Evolutionary conservation across 2,113 vertebrate species (phyloP), one percentile per base, ranked within the genome.

Genomic region (Porphyrio hochstetteri): DNA sequence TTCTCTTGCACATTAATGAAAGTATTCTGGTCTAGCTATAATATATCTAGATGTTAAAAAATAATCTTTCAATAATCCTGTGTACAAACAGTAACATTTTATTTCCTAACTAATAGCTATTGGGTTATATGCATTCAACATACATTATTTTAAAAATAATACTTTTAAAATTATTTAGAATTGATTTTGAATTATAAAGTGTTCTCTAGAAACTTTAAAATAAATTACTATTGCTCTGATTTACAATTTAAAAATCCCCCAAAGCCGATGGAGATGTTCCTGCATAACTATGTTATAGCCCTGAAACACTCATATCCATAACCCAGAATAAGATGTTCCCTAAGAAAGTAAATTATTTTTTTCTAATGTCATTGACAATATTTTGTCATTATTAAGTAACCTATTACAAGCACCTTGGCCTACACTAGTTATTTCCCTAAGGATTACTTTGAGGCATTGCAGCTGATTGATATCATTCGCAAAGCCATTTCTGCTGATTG

Each of bases 1-100:
- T 93, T 93, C 68, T 92, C 35, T 86, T 68, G 50, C 38, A 67
- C 44, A 92, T 82, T 65, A 93, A 94, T 56, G 92, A 31, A 94
- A 88, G 50, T 55, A 65, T 52, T 81, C 80, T 81, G 40, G 33
- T 71, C 74, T 82, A 53, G 82, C 95, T 78, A 77, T 88, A 96
- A 77, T 94, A 89, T 70, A 78, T 75, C 55, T 88, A 74, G 25
- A 75, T 84, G 13, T 27, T 7, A 89, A 68, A 79, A 92, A 93
- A 13, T 3, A 67, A 33, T 88, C 68, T 12, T 59, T 88, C 36
- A 75, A 63, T 90, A 90, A 64, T 14, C 29, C 27, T 68, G 33
- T 52, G 10, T 59, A 86, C 48, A 86, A 93, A 75, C 12, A 83
- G 48, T 46, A 86, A 38, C 27, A 60, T 79, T 89, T 82, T 68